Base-by-base conservation (phyloP, 2,113 vertebrate genomes). In the Scomber japonicus region DNA sequence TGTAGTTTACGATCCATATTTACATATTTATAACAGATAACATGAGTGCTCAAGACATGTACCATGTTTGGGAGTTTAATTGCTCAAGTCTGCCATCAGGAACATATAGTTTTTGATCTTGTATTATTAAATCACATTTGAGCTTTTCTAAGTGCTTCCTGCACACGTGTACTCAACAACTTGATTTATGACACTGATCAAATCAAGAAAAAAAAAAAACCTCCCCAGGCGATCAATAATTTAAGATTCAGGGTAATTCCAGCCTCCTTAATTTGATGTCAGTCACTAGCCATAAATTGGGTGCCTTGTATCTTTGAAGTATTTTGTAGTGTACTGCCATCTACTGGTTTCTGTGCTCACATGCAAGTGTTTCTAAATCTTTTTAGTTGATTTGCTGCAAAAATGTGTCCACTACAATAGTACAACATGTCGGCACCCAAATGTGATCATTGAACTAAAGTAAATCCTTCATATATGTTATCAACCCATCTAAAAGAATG, bases 301-400 rank as follows among this genome's bases (percentile, higher is more conserved):
- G 11, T 12, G 11, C 16, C 4, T 24, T 30, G 9, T 27, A 4
- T 8, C 0, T 2, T 0, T 14, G 12, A 50, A 10, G 17, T 30
- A 67, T 31, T n/a, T 84, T 35, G 70, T 14, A 3, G 0, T 49
- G 30, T 17, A 44, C 73, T 82, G 82, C 82, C 91, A 78, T 68
- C 91, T 88, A 19, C 21, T 79, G 90, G 67, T 35, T 11, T 3
- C 3, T 62, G 4, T 31, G 53, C 11, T 2, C 27, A 70, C 19
- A 49, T 75, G 53, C 72, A 77, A 4, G 2, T 7, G 15, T 40
- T 40, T 40, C 7, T 40, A 0, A 40, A 40, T 7, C 35, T 40
- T 2, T 40, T 40, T 40, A 9, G 35, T 1, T 40, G 35, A 9
- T 40, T 40, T 40, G 9, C 35, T 40, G 6, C 35, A 40, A 9